phyloP scores from a whole-genome alignment of 2,113 vertebrate species.

The Anseranas semipalmata region DNA sequence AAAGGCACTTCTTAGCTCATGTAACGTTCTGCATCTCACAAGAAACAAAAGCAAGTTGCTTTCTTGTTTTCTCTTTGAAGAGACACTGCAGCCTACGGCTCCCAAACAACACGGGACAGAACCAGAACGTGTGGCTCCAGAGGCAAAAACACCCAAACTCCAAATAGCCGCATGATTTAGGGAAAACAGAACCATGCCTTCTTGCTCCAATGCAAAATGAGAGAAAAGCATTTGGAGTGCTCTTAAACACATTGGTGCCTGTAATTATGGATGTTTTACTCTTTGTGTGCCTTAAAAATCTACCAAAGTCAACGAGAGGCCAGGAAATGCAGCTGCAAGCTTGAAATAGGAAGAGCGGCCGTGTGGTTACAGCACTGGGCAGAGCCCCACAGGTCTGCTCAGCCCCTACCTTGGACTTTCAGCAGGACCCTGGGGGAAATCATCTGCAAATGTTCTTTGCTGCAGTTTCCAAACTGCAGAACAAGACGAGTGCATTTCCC shows the following conservation, averaged over 20 bases:
- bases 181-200: not conserved
- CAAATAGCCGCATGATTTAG: not conserved
- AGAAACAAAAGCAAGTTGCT: not conserved
- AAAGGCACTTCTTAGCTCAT: not conserved
- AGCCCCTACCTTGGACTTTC: constrained; percentile 8
- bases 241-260: constrained; percentile 14
- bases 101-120: not conserved
- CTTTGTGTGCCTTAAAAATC: not conserved
- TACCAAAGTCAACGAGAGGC: constrained; percentile 23
- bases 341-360: not conserved
- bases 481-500: not conserved
- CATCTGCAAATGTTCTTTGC: not conserved
- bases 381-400: not conserved
- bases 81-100: constrained; percentile 12
- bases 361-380: not conserved
- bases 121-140: not conserved
- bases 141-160: constrained; percentile 39
- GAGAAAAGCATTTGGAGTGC: constrained; percentile 8
- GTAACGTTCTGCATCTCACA: not conserved
- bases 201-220: not conserved
- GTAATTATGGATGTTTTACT: constrained; percentile 24
- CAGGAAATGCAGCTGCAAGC: not conserved
- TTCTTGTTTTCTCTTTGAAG: constrained; percentile 18
- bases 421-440: constrained; percentile 35
- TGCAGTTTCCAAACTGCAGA: not conserved